Base-by-base conservation (phyloP, 2,888 invertebrate genomes). In the Lycophotia porphyrea region DNA sequence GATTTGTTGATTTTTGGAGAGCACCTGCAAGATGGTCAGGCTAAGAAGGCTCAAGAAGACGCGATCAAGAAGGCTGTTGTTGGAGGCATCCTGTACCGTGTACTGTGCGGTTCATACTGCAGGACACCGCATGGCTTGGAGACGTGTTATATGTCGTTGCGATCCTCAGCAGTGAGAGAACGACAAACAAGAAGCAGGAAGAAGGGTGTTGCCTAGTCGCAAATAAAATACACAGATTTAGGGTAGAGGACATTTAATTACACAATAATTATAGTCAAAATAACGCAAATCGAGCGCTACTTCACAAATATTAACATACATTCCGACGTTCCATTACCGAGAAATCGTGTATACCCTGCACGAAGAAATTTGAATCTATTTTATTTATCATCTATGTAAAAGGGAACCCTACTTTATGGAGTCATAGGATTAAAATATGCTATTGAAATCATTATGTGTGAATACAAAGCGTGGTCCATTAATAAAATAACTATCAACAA, bases 321-420 rank as follows among this genome's bases (percentile, higher is more conserved):
- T 88, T 82, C 88, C 87, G 89, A 89, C 87, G 81, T 87, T 83
- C 84, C 86, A 86, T 85, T 87, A 89, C 86, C 84, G 64, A 85
- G 71, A 85, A 85, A 73, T 88, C 88, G 91, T 84, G 87, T 79
- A 88, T 95, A 95, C 95, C 95, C 95, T 95, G 95, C 95, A 95
- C 95, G 95, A 94, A 95, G 93, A 94, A 95, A 93, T 94, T 94
- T 94, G 92, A 93, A 92, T 90, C 92, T 93, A 93, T 92, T 81
- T 88, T 84, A 88, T 77, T 84, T 84, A 88, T 77, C 75, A 84
- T 84, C 86, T 88, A 88, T 84, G 75, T 78, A 79, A 87, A 78
- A 80, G 68, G 76, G 78, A 84, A 84, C 74, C 90, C 90, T 92
- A 93, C 86, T 84, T 87, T 81, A 87, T 92, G 91, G 91, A 89